A percentile compares a stretch with the other conserved stretches of the same genome.
phyloP scores from a whole-genome alignment of 2,113 vertebrate genomes.

The Heterotilapia buettikoferi region DNA sequence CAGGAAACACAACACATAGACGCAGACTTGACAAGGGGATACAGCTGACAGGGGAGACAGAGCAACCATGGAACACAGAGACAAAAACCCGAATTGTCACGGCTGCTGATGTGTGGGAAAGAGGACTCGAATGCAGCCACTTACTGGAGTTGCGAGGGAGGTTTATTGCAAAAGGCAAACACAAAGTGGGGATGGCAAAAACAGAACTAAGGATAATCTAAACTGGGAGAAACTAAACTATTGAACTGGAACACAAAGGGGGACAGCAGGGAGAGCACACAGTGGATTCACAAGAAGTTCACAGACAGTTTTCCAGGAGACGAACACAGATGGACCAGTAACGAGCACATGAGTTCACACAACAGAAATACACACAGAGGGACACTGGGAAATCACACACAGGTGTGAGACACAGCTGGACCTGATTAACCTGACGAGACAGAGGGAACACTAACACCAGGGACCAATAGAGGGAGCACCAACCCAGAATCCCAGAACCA shows the following conservation, averaged over 20 bases:
- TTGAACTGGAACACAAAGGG: no score
- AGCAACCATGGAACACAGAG: background rate
- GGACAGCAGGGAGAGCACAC: no score
- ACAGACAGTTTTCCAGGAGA: no score
- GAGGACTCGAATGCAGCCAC: background rate
- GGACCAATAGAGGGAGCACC: background rate
- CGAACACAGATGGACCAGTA: no score
- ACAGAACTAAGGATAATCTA: no score
- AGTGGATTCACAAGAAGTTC: no score
- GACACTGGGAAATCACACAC: no score
- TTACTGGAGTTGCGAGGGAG: background rate
- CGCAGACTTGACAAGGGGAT: no score
- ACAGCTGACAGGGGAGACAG: background rate
- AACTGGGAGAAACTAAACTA: no score
- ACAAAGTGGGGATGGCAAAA: no score
- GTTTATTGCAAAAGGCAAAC: background rate
- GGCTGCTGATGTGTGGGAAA: background rate
- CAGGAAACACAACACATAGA: background rate
- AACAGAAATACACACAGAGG: background rate
- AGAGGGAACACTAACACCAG: background rate
- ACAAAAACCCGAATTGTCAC: fast-evolving
- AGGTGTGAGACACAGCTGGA: background rate
- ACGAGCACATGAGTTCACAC: no score
- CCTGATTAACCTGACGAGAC: background rate
- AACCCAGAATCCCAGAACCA: background rate